phyloP scores from a whole-genome alignment of 2,797 vertebrate species.

The Myoxocephalus aenaeus region DNA sequence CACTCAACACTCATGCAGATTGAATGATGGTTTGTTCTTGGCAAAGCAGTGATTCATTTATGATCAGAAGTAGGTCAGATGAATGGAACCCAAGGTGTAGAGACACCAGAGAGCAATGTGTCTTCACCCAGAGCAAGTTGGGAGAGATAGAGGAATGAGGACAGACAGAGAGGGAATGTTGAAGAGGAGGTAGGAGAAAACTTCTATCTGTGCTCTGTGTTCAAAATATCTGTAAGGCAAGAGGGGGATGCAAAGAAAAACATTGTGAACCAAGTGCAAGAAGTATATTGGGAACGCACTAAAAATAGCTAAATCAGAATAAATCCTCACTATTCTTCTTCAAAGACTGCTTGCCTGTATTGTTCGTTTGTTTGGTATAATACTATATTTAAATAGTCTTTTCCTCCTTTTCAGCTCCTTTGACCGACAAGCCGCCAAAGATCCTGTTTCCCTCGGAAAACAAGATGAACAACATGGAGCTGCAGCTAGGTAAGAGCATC shows the following conservation, averaged over 20 bases:
- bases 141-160: background rate
- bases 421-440: constrained; percentile 98
- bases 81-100: constrained; percentile 33
- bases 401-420: constrained; percentile 88
- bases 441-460: constrained; percentile 96
- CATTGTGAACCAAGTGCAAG: constrained; percentile 4
- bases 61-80: constrained; percentile 58
- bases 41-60: constrained; percentile 61
- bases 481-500: constrained; percentile 94
- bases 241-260: constrained; percentile 11
- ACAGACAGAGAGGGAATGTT: constrained; percentile 9
- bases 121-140: constrained; percentile 6
- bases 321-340: constrained; percentile 1
- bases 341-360: background rate
- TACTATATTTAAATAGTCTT: constrained; percentile 38
- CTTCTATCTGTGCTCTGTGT: background rate
- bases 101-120: constrained; percentile 34
- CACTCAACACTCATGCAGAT: constrained; percentile 53
- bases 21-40: constrained; percentile 59
- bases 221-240: constrained; percentile 19
- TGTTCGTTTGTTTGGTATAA: constrained; percentile 5
- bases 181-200: constrained; percentile 9
- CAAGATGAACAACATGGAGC: constrained; percentile 95
- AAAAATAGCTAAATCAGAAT: constrained; percentile 7
- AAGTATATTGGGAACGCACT: background rate